Base-by-base conservation (phyloP, 30 jellyfish, hydroid and myxozoan genomes). In the Turritopsis dohrnii region DNA sequence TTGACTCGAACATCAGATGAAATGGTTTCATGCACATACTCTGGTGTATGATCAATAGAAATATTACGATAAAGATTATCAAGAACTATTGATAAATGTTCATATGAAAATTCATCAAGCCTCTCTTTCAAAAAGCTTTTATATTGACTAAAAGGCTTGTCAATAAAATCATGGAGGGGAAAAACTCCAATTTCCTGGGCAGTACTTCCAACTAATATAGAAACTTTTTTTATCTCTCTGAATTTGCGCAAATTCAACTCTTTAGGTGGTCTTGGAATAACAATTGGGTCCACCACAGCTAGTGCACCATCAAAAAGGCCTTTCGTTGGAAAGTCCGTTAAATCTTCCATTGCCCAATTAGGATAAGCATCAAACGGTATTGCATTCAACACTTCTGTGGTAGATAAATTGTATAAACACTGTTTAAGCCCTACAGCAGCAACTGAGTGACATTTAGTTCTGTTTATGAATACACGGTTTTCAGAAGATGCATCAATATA, bases 401-500 rank as follows among this genome's bases (percentile, higher is more conserved):
- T 21, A 28, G 89, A 25, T 21, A 85, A 69, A 26, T 79, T 77
- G 28, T 85, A 85, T 27, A 85, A 29, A 54, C 92, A 85, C 25
- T 30, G 54, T 66, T 31, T 73, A 20, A 66, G 18, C 9, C 31
- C 90, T 29, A 18, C 65, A 27, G 79, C 69, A 65, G 25, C 41
- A 17, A 27, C 4, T 41, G 60, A 41, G 23, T 84, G 25, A 81
- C 97, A 90, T 80, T 54, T 79, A 54, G 83, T 76, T 54, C 71
- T 60, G 13, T 79, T 79, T 23, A 90, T 29, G 71, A 90, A 86
- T 23, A 90, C 80, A 66, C 82, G 77, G 66, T 90, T 90, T 52
- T 90, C 94, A 21, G 1, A 72, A 13, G 94, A 75, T 1, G 97
- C 97, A 27, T 82, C 89, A 21, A 28, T 53, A 18, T 77, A 60